Conservation (phyloP, 2,888 invertebrate genomes). For the Leptinotarsa tumamoca region DNA sequence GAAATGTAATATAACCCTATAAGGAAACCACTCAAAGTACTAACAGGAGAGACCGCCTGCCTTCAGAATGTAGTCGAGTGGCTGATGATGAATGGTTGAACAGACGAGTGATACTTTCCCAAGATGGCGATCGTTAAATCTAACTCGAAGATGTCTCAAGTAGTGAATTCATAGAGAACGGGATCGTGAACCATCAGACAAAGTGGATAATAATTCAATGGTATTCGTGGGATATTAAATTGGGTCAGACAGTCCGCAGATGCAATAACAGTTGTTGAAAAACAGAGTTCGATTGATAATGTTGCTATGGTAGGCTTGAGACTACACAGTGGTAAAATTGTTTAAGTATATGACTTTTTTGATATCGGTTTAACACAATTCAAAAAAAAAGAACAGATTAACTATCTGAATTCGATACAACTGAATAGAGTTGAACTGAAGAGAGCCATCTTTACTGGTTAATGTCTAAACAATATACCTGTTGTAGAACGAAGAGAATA, state of each 20-base stretch:
- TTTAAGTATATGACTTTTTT: too few species aligned
- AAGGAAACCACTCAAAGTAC: conserved; percentile 19
- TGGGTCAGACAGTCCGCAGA: not conserved
- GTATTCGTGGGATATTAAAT: conserved; percentile 5
- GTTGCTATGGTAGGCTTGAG: too few species aligned
- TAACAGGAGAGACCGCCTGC: conserved; percentile 18
- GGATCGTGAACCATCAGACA: not conserved
- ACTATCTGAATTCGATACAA: too few species aligned
- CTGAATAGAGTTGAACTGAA: too few species aligned
- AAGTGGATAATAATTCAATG: conserved; percentile 7
- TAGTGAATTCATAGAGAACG: conserved; percentile 6
- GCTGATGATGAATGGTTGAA: conserved; percentile 4
- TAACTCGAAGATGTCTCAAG: conserved; percentile 8
- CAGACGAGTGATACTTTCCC: conserved; percentile 10
- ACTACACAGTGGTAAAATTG: too few species aligned
- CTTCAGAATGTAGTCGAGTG: conserved; percentile 14
- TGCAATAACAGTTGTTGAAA: not conserved
- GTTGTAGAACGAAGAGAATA: too few species aligned
- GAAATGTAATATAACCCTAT: conserved; percentile 12
- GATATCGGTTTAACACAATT: too few species aligned
- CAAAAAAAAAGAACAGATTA: too few species aligned
- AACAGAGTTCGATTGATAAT: not conserved
- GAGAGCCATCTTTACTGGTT: too few species aligned
- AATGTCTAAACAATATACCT: too few species aligned
- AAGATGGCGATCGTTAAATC: conserved; percentile 18